These are phyloP conservation scores for Rhyacophila evoluta DNA, from an alignment of 2,888 invertebrate species.

Conservation along the genomic window DNA sequence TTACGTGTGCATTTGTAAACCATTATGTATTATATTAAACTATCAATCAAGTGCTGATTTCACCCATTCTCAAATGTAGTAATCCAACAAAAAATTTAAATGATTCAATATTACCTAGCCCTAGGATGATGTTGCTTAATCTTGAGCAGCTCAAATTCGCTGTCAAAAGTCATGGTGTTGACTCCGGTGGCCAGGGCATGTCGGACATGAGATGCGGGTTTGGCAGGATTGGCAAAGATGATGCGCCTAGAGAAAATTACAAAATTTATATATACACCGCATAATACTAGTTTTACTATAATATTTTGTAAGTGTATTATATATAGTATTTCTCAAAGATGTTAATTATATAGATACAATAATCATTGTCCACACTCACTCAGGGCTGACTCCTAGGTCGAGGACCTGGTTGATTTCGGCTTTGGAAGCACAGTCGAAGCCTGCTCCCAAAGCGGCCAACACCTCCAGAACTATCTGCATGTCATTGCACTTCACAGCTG, in stretches of 20 bases:
- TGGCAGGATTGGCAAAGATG: conserved; percentile 97
- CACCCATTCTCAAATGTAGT: too few species aligned
- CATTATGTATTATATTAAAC: too few species aligned
- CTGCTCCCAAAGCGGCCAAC: conserved; percentile 87
- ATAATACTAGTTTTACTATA: too few species aligned
- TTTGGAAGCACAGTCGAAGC: conserved; percentile 98
- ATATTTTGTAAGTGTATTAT: too few species aligned
- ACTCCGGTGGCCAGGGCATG: conserved; percentile 84
- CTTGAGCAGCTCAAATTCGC: conserved; percentile 91
- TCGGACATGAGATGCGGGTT: conserved; percentile 90
- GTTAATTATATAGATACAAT: too few species aligned
- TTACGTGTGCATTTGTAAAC: too few species aligned
- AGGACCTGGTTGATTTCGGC: conserved; percentile 88
- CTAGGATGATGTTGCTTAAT: conserved; percentile 84
- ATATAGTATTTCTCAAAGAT: too few species aligned
- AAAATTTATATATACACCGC: too few species aligned
- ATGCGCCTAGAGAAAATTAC: conserved; percentile 72
- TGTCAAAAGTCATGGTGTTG: conserved; percentile 92
- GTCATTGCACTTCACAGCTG: conserved; percentile 98
- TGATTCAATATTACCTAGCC: conserved; percentile 64
- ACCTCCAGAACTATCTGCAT: conserved; percentile 84
- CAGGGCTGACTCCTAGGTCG: conserved; percentile 78
- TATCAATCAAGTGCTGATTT: too few species aligned
- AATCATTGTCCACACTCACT: conserved; percentile 56
- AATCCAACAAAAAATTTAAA: too few species aligned